Percentiles rank a stretch among this genome's conserved stretches.
Evolutionary conservation across 2,797 vertebrate genomes (phyloP).

Genomic region (Acrossocheilus wenchowensis): DNA sequence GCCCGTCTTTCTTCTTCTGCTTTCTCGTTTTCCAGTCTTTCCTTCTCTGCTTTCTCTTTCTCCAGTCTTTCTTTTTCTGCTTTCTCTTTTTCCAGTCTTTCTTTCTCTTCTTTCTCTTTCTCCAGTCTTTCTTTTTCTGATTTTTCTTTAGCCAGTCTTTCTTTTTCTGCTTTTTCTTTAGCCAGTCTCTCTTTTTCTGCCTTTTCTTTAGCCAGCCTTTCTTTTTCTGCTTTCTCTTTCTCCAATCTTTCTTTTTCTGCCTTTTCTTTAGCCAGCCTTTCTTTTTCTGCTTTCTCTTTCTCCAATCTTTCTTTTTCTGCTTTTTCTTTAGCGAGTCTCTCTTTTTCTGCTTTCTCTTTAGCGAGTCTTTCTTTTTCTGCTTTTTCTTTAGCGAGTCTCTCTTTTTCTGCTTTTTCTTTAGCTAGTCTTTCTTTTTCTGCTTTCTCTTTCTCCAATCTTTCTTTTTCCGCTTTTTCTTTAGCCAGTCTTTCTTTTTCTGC

Average conservation of each 20-base stretch:
- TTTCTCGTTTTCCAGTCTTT: slow-evolving; percentile 23
- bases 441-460: slow-evolving; percentile 13
- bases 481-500: slow-evolving; percentile 17
- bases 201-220: background rate
- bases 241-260: too few species aligned
- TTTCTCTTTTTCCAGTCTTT: slow-evolving; percentile 9
- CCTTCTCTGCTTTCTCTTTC: background rate
- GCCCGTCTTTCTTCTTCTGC: slow-evolving; percentile 11
- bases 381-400: background rate
- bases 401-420: slow-evolving; percentile 3
- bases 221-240: too few species aligned
- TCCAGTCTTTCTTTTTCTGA: slow-evolving; percentile 14
- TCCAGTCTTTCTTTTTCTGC: slow-evolving; percentile 32
- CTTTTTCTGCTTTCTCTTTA: slow-evolving; percentile 56
- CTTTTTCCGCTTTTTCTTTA: slow-evolving; percentile 36
- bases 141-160: slow-evolving; percentile 18
- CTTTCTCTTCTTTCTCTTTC: slow-evolving; percentile 27
- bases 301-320: slow-evolving; percentile 21
- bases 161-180: background rate
- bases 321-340: slow-evolving; percentile 32
- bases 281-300: slow-evolving; percentile 20
- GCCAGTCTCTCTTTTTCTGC: slow-evolving; percentile 10
- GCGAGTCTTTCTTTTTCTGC: slow-evolving; percentile 43
- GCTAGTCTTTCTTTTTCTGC: background rate
- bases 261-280: slow-evolving; percentile 13